Evolutionary conservation across 2,797 vertebrate species (phyloP).

Genomic region (Aselliscus stoliczkanus): DNA sequence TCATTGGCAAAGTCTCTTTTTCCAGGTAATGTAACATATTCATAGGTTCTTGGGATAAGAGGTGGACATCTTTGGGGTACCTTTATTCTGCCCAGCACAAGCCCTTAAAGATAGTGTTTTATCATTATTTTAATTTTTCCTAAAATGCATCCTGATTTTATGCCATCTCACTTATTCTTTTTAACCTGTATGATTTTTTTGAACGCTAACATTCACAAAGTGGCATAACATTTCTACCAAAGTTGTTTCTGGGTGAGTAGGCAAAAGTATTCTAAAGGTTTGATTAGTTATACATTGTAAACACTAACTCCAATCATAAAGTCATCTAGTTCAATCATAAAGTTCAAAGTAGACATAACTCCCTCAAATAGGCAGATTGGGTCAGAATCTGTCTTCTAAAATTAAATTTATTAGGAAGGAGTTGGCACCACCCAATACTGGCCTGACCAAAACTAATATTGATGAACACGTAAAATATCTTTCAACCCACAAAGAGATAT

Average conservation of each 20-base stretch:
- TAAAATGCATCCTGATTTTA: background rate
- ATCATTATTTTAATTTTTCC: background rate
- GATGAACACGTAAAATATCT: background rate
- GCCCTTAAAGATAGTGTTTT: background rate
- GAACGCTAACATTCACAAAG: background rate
- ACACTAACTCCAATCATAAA: background rate
- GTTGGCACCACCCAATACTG: background rate
- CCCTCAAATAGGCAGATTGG: background rate
- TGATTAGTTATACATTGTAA: background rate
- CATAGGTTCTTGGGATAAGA: background rate
- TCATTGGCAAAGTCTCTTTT: background rate
- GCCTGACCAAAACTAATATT: background rate
- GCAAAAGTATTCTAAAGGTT: background rate
- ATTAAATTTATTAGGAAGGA: background rate
- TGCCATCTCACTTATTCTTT: background rate
- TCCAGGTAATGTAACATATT: background rate
- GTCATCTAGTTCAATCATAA: too few species aligned
- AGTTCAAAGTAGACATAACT: background rate
- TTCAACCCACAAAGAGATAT: background rate
- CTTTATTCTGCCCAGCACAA: background rate
- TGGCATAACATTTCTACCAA: background rate
- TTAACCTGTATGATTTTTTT: background rate
- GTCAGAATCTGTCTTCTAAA: background rate
- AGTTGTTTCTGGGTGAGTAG: background rate
- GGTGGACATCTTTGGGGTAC: background rate